Conservation (phyloP, 2,113 vertebrate genomes). For the Elephas maximus region DNA sequence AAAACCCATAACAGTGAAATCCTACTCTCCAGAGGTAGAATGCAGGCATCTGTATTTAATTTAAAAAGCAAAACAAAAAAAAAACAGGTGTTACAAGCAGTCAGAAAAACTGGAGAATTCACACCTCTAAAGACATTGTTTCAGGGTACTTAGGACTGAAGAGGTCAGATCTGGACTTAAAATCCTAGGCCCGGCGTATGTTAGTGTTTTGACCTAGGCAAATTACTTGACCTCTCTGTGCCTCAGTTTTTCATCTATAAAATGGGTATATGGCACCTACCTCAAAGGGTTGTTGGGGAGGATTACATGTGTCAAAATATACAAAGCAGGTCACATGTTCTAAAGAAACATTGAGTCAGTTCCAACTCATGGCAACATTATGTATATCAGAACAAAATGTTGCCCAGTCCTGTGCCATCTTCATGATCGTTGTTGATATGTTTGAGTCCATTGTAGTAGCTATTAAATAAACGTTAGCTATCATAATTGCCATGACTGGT, state of each 20-base stretch:
- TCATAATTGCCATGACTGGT: background rate
- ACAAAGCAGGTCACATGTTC: background rate
- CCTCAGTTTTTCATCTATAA: too few relatives aligned
- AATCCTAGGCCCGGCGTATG: background rate
- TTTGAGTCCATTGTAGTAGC: too few relatives aligned
- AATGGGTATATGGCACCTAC: background rate
- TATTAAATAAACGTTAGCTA: background rate
- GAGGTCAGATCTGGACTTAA: background rate
- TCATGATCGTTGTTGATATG: too few relatives aligned
- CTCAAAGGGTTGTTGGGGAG: background rate
- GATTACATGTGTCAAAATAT: background rate
- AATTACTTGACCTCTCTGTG: background rate
- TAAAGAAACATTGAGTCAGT: background rate
- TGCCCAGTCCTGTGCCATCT: too few relatives aligned
- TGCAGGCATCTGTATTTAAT: background rate
- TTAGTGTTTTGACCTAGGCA: background rate
- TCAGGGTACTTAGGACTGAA: background rate
- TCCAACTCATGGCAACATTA: too few relatives aligned
- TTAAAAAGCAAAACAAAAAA: background rate
- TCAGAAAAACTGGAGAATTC: too few relatives aligned
- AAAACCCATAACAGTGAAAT: background rate
- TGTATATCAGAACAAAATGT: too few relatives aligned
- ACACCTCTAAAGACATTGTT: background rate
- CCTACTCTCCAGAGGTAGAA: background rate
- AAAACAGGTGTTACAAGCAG: background rate